Conservation (phyloP, 2,113 vertebrate genomes). For the Polypterus senegalus region DNA sequence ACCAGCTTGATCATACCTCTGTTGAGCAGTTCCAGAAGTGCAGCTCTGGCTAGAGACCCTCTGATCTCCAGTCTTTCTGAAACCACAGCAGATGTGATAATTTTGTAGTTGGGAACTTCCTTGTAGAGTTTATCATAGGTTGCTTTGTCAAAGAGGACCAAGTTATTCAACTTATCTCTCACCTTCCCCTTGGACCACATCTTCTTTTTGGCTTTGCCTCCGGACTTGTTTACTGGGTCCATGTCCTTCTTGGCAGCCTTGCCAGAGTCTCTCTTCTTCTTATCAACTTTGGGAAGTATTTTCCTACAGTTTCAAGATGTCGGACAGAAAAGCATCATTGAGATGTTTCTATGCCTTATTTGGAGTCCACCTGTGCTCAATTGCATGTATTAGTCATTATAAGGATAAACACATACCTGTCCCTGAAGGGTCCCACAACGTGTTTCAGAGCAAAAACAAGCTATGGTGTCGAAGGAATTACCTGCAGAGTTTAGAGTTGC, state of each 20-base stretch:
- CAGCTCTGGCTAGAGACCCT: slow-evolving; percentile 70
- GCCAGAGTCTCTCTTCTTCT: slow-evolving; percentile 88
- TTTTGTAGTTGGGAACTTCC: slow-evolving; percentile 96
- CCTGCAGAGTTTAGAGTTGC: too few relatives aligned
- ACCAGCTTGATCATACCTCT: slow-evolving; percentile 93
- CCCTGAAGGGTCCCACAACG: too few relatives aligned
- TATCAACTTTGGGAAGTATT: slow-evolving; percentile 89
- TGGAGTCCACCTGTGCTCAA: too few relatives aligned
- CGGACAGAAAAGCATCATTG: slow-evolving; percentile 39
- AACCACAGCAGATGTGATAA: slow-evolving; percentile 90
- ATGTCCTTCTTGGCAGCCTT: slow-evolving; percentile 95
- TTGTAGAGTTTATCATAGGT: slow-evolving; percentile 94
- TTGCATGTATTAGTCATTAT: too few relatives aligned
- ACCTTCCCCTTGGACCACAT: slow-evolving; percentile 99
- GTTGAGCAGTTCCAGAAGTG: slow-evolving; percentile 64
- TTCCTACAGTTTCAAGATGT: slow-evolving; percentile 52
- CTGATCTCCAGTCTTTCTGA: slow-evolving; percentile 94
- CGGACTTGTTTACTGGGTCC: slow-evolving; percentile 92
- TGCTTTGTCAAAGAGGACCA: slow-evolving; percentile 93
- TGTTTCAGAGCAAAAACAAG: too few relatives aligned
- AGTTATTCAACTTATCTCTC: slow-evolving; percentile 93
- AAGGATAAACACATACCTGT: too few relatives aligned
- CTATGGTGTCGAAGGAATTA: too few relatives aligned
- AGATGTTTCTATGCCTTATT: too few relatives aligned
- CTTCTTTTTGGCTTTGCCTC: slow-evolving; percentile 98